phyloP scores from a whole-genome alignment of 2,113 vertebrate species.

The Archilochus colubris region DNA sequence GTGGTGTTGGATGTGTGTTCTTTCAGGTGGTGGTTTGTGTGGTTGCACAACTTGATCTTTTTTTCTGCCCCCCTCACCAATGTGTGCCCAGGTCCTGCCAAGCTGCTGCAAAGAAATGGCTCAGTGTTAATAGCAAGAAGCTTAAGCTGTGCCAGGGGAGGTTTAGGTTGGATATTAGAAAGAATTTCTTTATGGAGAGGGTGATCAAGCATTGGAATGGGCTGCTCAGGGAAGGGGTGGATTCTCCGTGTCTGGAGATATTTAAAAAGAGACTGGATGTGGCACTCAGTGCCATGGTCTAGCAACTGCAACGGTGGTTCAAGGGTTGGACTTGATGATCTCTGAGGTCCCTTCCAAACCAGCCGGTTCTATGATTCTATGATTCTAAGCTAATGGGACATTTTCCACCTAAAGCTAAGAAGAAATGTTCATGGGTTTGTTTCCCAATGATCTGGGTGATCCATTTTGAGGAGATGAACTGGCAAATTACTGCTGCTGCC shows the following conservation, averaged over 20 bases:
- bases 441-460: not conserved
- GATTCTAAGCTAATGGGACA: not conserved
- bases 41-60: not conserved
- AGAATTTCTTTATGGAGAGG: no score
- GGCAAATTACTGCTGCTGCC: not conserved
- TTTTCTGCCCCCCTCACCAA: not conserved
- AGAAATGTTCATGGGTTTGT: not conserved
- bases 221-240: no score
- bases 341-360: no score
- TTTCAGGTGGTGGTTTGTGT: not conserved
- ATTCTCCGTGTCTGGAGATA: no score
- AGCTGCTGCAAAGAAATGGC: not conserved
- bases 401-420: not conserved
- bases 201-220: no score
- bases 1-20: not conserved
- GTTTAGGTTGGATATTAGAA: no score
- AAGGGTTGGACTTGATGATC: no score
- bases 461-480: not conserved
- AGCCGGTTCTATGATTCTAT: no score
- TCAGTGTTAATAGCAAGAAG: not conserved
- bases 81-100: not conserved
- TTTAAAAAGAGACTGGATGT: no score
- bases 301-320: no score
- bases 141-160: no score
- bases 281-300: no score